Evolutionary conservation across 2,113 vertebrate genomes (phyloP).

Genomic region (Neogale vison): DNA sequence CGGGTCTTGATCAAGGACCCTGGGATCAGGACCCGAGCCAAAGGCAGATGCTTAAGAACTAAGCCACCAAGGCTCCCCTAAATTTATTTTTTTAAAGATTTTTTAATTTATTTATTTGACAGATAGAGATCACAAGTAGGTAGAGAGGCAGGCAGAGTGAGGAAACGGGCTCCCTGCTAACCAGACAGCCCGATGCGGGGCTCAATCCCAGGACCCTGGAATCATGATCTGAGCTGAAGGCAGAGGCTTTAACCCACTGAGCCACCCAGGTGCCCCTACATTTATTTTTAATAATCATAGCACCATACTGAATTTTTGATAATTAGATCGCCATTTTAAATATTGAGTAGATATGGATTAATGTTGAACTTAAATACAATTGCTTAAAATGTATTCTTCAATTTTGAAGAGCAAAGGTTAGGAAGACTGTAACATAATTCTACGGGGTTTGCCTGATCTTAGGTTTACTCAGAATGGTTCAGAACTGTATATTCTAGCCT

Average conservation of each 20-base stretch:
- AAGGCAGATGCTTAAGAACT: too few relatives aligned
- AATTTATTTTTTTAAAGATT: too few relatives aligned
- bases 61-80: not conserved
- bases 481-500: conserved; percentile 44
- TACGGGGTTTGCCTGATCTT: not conserved
- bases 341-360: conserved; percentile 8
- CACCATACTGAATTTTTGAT: conserved; percentile 17
- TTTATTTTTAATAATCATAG: not conserved
- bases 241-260: too few relatives aligned
- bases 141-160: too few relatives aligned
- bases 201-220: too few relatives aligned
- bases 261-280: not conserved
- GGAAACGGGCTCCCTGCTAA: too few relatives aligned
- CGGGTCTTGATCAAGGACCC: too few relatives aligned
- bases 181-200: too few relatives aligned
- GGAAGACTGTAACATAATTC: conserved; percentile 12
- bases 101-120: too few relatives aligned
- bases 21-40: too few relatives aligned
- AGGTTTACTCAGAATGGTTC: conserved; percentile 68
- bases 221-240: too few relatives aligned
- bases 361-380: conserved; percentile 65
- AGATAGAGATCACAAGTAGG: too few relatives aligned
- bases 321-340: conserved; percentile 52
- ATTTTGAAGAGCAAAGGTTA: conserved; percentile 67
- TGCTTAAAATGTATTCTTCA: conserved; percentile 47